Evolutionary conservation across 1,140 invertebrate genomes (phyloP), one percentile per base, ranked within the genome.

Genomic region (Centruroides vittatus): DNA sequence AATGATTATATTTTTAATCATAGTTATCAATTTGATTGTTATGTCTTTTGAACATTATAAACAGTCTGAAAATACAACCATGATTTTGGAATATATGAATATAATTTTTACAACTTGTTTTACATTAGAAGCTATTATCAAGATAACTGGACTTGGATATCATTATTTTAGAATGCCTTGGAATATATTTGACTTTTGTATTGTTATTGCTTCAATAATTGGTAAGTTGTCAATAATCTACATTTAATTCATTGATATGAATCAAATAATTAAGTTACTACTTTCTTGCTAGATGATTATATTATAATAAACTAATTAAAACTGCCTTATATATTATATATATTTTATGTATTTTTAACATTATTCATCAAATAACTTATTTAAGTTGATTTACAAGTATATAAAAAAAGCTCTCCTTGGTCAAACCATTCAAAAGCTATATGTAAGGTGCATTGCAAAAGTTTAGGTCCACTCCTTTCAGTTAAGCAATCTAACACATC

Each of bases 151-250:
- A 62, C 84, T 97, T 70, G 82, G 94, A 71, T 93, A 90, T 78
- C 89, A 96, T 80, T 98, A 98, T 80, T 98, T 98, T 82, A 93
- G 91, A 76, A 90, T 96, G 78, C 93, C 94, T 60, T 98, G 95
- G 95, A 98, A 98, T 81, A 82, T 98, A 69, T 98, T 98, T 81
- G 95, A 98, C 82, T 93, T 96, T 79, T 88, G 94, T 72, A 93
- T 98, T 74, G 93, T 98, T 72, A 92, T 96, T 80, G 85, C 97
- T 77, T 98, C 94, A 74, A 93, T 98, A 80, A 83, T 93, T 78
- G 88, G 89, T 91, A 56, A 55, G 12, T 11, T 7, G 10, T 9
- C 52, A 50, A 47, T 53, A 23, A 55, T 23, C 11, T 13, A 35
- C 7, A 55, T 11, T 7, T 1, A 58, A 34, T 58, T 51, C 1